These are phyloP conservation scores for Rhodinocichla rosea DNA, from an alignment of 2,113 vertebrate genomes.

Conservation along the genomic window DNA sequence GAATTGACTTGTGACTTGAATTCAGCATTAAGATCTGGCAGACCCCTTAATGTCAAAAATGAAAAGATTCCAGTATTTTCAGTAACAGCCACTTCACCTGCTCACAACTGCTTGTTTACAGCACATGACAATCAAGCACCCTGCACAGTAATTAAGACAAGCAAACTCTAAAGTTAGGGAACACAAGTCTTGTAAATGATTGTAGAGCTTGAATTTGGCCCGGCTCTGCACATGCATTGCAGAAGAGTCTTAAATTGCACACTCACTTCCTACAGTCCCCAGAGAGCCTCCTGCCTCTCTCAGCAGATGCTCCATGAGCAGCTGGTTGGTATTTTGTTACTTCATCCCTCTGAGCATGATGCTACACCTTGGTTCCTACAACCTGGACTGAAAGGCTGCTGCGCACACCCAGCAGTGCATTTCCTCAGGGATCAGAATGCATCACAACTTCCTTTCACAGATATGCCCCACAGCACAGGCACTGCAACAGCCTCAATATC, in stretches of 20 bases:
- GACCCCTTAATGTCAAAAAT: neutral
- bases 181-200: neutral
- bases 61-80: neutral
- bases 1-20: neutral
- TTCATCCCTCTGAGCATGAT: neutral
- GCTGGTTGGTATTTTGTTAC: neutral
- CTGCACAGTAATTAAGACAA: neutral
- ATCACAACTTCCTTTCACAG: neutral
- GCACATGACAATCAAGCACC: neutral
- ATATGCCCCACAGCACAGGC: neutral
- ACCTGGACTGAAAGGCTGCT: neutral
- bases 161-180: neutral
- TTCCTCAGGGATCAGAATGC: neutral
- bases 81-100: neutral
- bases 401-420: neutral
- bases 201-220: neutral
- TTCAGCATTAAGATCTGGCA: neutral
- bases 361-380: neutral
- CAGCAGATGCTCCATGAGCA: neutral
- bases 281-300: neutral
- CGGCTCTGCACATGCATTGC: neutral
- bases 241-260: neutral
- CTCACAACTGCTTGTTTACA: neutral
- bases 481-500: neutral
- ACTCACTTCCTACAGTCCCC: neutral